Evolutionary conservation across 2,888 invertebrate genomes (phyloP), one percentile per base, ranked within the genome.

Genomic region (Drosophila anomelani): DNA sequence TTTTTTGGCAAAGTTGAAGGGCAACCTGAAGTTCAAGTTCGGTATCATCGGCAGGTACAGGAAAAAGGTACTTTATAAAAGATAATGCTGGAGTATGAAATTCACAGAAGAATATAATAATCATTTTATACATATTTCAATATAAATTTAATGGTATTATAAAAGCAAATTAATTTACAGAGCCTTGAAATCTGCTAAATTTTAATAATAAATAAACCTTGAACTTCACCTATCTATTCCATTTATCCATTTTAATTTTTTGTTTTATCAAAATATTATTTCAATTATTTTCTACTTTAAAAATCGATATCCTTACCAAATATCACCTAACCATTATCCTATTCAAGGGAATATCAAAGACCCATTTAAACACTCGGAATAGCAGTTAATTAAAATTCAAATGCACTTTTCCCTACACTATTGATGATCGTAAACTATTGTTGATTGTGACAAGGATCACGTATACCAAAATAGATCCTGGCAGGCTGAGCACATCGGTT

Each of bases 1-100:
- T 51, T 49, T 12, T 34, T 13, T 20, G 10, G 23, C 68, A 70
- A 89, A 86, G 78, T 85, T 90, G 80, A 91, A 91, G 90, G 86
- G 81, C 80, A 74, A 32, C n/a, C 26, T 60, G 70, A 84, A 86
- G 87, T 88, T 85, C 85, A 88, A 88, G 86, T 84, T 79, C 85
- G 78, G 38, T 70, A 46, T 26, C 23, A 4, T 20, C 0, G 2
- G 46, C 26, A 34, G 34, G 38, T 64, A 17, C 29, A 10, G 36
- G 23, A 23, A 49, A 29, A 43, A 12, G 12, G 4, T 17, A 34
- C 58, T 58, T 13, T 1, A 41, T 15, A 10, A 23, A 2, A 23
- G 23, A 41, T 61, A 58, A 41, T 51, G 2, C 23, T n/a, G 4
- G 10, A 15, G 20, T 15, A 2, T 4, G 10, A 7, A 23, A 10